Conservation (phyloP, 2,113 vertebrate species). For the Elachura formosa region DNA sequence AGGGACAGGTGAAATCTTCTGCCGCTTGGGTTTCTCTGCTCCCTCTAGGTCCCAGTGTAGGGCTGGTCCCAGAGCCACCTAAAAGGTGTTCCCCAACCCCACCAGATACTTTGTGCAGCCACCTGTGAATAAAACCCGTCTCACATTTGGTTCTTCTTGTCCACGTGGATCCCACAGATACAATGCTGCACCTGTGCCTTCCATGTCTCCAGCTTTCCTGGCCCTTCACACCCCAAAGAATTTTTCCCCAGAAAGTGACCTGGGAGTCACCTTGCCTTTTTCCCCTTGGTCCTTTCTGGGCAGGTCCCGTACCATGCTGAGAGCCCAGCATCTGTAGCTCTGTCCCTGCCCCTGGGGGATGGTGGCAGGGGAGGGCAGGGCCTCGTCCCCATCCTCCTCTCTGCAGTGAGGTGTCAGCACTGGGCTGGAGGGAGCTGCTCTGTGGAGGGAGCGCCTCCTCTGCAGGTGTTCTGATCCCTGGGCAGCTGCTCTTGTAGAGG, state of each 20-base stretch:
- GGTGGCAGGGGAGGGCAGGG: background rate
- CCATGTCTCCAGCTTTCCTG: background rate
- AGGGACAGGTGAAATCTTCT: background rate
- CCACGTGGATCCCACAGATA: background rate
- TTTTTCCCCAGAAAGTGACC: background rate
- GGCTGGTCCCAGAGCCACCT: background rate
- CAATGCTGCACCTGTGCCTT: fast-evolving
- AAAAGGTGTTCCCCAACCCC: background rate
- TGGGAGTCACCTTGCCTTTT: background rate
- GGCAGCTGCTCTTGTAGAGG: background rate
- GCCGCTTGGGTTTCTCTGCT: background rate
- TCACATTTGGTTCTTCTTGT: background rate
- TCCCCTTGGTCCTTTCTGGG: background rate
- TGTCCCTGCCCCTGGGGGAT: fast-evolving
- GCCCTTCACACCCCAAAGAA: background rate
- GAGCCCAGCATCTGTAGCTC: background rate
- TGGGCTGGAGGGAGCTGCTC: background rate
- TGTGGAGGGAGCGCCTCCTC: background rate
- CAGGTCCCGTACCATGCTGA: background rate
- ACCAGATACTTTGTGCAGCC: background rate
- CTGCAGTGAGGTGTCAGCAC: background rate
- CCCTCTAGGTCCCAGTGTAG: fast-evolving
- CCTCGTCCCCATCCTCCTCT: fast-evolving
- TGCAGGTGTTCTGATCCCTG: background rate
- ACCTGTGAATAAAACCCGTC: background rate